Evolutionary conservation across 1,140 invertebrate species (phyloP).

Genomic region (Leptonema lineaticorne): DNA sequence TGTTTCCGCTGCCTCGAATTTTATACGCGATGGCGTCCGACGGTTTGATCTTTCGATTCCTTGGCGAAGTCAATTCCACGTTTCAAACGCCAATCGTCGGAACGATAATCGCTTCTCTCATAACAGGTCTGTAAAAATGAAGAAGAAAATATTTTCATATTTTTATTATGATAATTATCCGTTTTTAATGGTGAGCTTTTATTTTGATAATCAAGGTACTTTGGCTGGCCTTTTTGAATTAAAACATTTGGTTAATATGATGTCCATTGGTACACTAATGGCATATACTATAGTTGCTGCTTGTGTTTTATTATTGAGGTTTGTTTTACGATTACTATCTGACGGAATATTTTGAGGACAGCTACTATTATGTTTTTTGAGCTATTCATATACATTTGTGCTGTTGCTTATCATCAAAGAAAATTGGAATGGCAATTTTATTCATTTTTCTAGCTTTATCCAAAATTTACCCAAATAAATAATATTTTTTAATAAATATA

Average conservation of each 20-base stretch:
- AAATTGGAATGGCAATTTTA: background rate
- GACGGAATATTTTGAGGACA: slow-evolving; percentile 13
- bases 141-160: background rate
- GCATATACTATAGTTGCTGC: slow-evolving; percentile 91
- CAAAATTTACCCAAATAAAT: too few species aligned
- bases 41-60: slow-evolving; percentile 73
- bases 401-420: background rate
- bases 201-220: slow-evolving; percentile 60
- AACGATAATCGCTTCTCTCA: slow-evolving; percentile 71
- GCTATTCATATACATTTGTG: background rate
- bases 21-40: slow-evolving; percentile 87
- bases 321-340: slow-evolving; percentile 36
- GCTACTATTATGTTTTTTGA: slow-evolving; percentile 8
- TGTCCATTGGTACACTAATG: slow-evolving; percentile 92
- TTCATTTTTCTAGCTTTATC: too few species aligned
- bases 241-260: slow-evolving; percentile 88
- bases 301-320: slow-evolving; percentile 83
- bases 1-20: slow-evolving; percentile 82
- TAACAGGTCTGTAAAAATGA: slow-evolving; percentile 61
- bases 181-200: background rate
- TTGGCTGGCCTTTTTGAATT: slow-evolving; percentile 89
- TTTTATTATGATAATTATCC: background rate
- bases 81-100: slow-evolving; percentile 80
- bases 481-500: too few species aligned
- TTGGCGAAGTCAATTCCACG: slow-evolving; percentile 64